Base-by-base conservation (phyloP, 2,888 invertebrate genomes). In the Tipula confusa region DNA sequence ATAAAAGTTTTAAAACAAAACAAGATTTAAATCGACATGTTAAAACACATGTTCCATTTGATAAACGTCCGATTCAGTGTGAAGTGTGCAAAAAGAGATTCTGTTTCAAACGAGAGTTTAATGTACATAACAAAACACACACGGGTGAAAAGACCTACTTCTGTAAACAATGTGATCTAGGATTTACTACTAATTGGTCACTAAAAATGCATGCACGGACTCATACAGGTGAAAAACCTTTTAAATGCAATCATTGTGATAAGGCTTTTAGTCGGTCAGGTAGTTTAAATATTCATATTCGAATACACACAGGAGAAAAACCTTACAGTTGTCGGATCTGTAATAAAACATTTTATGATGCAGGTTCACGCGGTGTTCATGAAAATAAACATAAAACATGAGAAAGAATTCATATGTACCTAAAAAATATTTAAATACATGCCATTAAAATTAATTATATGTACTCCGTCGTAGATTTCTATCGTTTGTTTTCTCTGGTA, bases 211-310 rank as follows among this genome's bases (percentile, higher is more conserved):
- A 82, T 18, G 13, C 11, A 9, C 82, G 82, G 18, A 82, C 33
- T 2, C 82, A 82, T 82, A 82, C 82, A 15, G 82, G 82, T 2
- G 82, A 82, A 82, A 33, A 18, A 33, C 82, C 82, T 9, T 82
- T 33, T 33, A 5, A 15, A 5, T 82, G 82, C 18, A 7, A 18
- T 33, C 18, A 33, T 18, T 82, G 82, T 33, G n/a, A 29, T 36
- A 29, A 33, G 18, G 18, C 29, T 7, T 82, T 82, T 29, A 82
- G 33, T 82, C 11, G 31, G 5, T 33, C 31, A 11, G 82, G 82
- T 11, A 33, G 82, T 18, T 82, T 82, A 82, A 33, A 31, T 4
- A 82, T 33, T 33, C 82, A 82, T 9, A 11, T 18, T 5, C 29
- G 82, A 33, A 82, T 82, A 6, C 82, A 82, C 33, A 82, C 31